Evolutionary conservation across 2,113 vertebrate species (phyloP).

Genomic region (Talpa occidentalis): DNA sequence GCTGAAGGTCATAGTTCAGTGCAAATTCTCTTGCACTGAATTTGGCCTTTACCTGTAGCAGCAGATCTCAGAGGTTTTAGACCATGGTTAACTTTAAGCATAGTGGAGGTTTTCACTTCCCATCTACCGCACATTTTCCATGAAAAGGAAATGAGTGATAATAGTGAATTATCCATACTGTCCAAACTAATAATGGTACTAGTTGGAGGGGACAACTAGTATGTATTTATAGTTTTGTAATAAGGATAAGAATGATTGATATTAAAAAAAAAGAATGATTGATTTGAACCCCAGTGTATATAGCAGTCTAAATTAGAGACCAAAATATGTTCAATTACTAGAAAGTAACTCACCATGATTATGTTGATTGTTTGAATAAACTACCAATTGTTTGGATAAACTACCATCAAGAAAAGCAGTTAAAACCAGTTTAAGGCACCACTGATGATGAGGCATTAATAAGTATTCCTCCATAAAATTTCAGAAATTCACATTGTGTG

Average conservation of each 20-base stretch:
- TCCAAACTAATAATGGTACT: not conserved
- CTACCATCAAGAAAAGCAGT: not conserved
- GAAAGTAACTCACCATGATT: not conserved
- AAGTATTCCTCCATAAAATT: not conserved
- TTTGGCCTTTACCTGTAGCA: not conserved
- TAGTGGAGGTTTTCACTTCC: slow-evolving; percentile 6
- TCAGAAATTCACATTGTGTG: not conserved
- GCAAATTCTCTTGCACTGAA: not conserved
- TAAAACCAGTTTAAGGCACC: slow-evolving; percentile 27
- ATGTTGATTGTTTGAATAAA: slow-evolving; percentile 50
- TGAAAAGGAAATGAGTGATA: slow-evolving; percentile 24
- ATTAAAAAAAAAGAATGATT: slow-evolving; percentile 49
- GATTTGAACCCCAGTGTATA: not conserved
- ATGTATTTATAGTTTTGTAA: not conserved
- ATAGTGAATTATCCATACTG: not conserved
- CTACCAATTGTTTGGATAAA: slow-evolving; percentile 46
- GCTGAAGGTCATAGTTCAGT: not conserved
- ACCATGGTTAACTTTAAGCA: not conserved
- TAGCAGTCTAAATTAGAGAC: not conserved
- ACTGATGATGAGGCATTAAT: not conserved
- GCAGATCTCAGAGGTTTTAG: not conserved
- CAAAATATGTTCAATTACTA: not conserved
- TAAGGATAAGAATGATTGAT: slow-evolving; percentile 23
- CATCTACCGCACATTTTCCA: not conserved
- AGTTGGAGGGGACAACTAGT: not conserved